Percentiles rank a stretch among this genome's conserved stretches.
phyloP scores from a whole-genome alignment of 2,113 vertebrate species.

The Mesocricetus auratus region DNA sequence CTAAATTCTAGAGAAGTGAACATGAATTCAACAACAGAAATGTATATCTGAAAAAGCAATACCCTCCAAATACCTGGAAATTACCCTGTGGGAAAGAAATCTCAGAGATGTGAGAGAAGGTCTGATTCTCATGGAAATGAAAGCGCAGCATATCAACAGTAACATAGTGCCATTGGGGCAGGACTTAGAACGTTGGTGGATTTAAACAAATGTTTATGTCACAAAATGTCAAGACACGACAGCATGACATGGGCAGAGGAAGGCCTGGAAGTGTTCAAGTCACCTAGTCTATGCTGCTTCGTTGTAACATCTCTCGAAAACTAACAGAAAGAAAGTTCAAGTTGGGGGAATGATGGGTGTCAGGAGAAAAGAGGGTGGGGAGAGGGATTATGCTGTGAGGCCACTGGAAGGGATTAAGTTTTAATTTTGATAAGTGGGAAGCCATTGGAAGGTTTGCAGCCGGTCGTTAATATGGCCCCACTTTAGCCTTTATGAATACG shows the following conservation, averaged over 20 bases:
- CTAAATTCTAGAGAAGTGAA: constrained; percentile 15
- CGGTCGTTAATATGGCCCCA: background rate
- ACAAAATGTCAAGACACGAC: background rate
- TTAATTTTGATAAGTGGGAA: constrained; percentile 28
- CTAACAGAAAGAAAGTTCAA: background rate
- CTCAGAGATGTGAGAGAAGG: background rate
- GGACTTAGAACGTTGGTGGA: background rate
- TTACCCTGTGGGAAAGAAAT: background rate
- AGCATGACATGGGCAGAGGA: background rate
- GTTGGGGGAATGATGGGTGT: background rate
- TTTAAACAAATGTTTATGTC: constrained; percentile 19
- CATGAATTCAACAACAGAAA: background rate
- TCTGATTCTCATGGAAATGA: constrained; percentile 17
- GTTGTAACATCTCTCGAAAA: background rate
- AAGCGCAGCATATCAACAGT: constrained; percentile 19
- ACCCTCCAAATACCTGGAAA: constrained; percentile 51
- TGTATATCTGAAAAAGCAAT: background rate
- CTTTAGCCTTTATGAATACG: background rate
- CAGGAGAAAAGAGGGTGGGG: background rate
- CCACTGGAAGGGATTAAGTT: background rate
- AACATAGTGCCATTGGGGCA: background rate
- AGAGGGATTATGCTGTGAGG: background rate
- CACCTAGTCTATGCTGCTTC: background rate
- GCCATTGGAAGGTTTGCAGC: background rate
- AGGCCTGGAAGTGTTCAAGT: background rate